Evolutionary conservation across 2,888 invertebrate species (phyloP).

Genomic region (Limnephilus auricula): DNA sequence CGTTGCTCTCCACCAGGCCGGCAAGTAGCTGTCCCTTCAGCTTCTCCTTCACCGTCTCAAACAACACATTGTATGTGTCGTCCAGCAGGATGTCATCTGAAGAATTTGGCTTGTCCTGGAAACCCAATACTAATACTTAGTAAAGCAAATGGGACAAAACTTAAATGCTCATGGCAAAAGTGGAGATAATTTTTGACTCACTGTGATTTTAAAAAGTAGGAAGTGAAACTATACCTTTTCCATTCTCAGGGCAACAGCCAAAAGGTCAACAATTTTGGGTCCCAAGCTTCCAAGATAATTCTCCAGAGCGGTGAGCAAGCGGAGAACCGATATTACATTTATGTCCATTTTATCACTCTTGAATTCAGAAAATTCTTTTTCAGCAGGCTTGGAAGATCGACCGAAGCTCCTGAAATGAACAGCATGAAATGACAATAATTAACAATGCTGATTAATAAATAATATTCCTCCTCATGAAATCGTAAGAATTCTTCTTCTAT

Average conservation of each 20-base stretch:
- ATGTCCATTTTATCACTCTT: conserved; percentile 72
- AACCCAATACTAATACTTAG: not conserved
- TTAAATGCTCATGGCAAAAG: not conserved
- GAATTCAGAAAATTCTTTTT: conserved; percentile 8
- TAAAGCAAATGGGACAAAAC: not conserved
- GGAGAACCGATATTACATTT: conserved; percentile 82
- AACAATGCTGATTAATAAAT: not conserved
- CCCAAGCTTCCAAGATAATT: conserved; percentile 91
- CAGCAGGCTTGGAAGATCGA: not conserved
- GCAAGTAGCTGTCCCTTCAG: conserved; percentile 87
- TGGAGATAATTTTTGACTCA: not conserved
- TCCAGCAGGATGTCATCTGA: conserved; percentile 85
- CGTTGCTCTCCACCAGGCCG: conserved; percentile 79
- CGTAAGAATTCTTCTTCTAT: too few relatives aligned
- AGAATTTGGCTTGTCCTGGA: conserved; percentile 79
- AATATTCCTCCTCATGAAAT: too few relatives aligned
- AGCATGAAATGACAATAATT: not conserved
- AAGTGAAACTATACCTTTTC: conserved; percentile 79
- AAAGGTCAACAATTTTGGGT: conserved; percentile 85
- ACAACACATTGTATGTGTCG: conserved; percentile 85
- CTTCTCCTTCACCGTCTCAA: conserved; percentile 92
- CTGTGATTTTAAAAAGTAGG: conserved; percentile 51
- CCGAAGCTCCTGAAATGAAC: conserved; percentile 13
- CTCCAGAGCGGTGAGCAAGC: conserved; percentile 88
- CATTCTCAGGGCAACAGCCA: conserved; percentile 87